Base-by-base conservation (phyloP, 1,140 invertebrate genomes). In the Battus philenor region DNA sequence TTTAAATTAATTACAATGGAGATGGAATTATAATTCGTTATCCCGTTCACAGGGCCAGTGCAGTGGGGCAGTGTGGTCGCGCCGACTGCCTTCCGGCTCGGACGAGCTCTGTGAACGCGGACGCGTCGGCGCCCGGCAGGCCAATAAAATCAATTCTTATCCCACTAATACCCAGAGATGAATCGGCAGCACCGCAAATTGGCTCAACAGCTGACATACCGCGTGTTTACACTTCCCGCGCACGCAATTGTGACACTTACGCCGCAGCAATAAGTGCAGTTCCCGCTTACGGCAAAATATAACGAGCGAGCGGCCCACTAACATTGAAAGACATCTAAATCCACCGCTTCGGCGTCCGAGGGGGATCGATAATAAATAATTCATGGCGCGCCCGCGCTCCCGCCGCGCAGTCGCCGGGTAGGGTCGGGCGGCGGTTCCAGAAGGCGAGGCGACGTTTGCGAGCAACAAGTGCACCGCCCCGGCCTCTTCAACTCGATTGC, bases 401-500 rank as follows among this genome's bases (percentile, higher is more conserved):
- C 30, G n/a, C n/a, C n/a, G n/a, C n/a, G n/a, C n/a, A n/a, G n/a
- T n/a, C n/a, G n/a, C n/a, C n/a, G n/a, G n/a, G n/a, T n/a, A n/a
- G n/a, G n/a, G n/a, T n/a, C n/a, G n/a, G n/a, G n/a, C n/a, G n/a
- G n/a, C n/a, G n/a, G n/a, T n/a, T n/a, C n/a, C n/a, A n/a, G n/a
- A n/a, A n/a, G n/a, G n/a, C n/a, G n/a, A n/a, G n/a, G n/a, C n/a
- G n/a, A n/a, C n/a, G n/a, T n/a, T n/a, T n/a, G n/a, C n/a, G 7
- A 33, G 32, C 24, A 39, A 39, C 36, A 39, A 27, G 24, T 39
- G 10, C 2, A 15, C 13, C 24, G 10, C 54, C 52, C 41, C 45
- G 24, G 32, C 49, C 53, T 65, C 76, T 77, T 59, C 60, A 80
- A 54, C 47, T 65, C 75, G 71, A 80, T 80, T 73, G 73, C 70